A percentile compares a stretch with the other conserved stretches of the same genome.
Conservation (phyloP, 2,797 vertebrate species). For the Enteromius fasciolatus region DNA sequence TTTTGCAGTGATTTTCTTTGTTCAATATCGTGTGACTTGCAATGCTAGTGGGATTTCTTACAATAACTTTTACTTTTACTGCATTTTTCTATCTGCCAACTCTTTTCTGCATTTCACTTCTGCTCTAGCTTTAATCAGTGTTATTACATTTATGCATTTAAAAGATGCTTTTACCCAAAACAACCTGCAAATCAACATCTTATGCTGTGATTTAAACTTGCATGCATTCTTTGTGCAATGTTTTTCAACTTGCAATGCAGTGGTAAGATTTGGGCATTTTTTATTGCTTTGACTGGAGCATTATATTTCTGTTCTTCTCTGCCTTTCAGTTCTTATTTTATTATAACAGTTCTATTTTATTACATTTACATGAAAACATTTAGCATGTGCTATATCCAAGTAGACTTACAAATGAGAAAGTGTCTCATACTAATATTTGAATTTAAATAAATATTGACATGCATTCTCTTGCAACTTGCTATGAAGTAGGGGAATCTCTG, state of each 20-base stretch:
- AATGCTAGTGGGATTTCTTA: neutral
- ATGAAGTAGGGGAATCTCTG: neutral
- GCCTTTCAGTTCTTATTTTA: neutral
- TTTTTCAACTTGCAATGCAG: neutral
- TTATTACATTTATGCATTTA: neutral
- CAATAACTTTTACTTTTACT: constrained; percentile 16
- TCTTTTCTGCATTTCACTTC: neutral
- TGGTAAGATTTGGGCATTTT: neutral
- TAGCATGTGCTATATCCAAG: neutral
- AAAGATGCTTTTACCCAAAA: neutral
- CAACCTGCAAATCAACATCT: neutral
- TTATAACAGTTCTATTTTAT: neutral
- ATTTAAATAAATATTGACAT: neutral
- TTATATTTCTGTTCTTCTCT: neutral
- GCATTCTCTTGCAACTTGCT: neutral
- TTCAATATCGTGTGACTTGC: neutral
- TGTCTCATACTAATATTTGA: neutral
- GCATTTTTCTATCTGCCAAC: no score
- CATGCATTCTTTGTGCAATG: neutral
- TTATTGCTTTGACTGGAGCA: neutral
- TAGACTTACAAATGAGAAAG: neutral
- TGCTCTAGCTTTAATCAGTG: neutral
- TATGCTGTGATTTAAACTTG: neutral
- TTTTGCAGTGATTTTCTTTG: neutral
- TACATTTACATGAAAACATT: neutral